Base-by-base conservation (phyloP, 2,888 invertebrate species). In the Anoncus sp. region DNA sequence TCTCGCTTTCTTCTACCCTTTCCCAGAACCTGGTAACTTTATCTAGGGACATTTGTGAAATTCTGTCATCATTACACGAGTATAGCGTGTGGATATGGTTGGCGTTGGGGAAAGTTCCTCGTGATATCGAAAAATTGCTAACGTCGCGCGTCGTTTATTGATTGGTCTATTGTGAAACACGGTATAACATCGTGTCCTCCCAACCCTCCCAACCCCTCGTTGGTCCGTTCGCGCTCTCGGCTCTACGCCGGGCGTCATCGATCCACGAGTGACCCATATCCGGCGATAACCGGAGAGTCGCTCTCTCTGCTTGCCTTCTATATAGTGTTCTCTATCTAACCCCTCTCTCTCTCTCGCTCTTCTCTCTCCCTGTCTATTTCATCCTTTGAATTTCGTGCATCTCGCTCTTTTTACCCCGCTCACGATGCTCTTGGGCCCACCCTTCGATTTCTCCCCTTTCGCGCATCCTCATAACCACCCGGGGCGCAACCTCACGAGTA, bases 251-350 rank as follows among this genome's bases (percentile, higher is more conserved):
- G 85, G 85, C 87, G 87, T 86, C 85, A 90, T 90, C 90, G 90
- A 90, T 90, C 90, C 88, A 83, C 81, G 86, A 89, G 88, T 90
- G 90, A 90, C 90, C 90, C 88, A 90, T 89, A 90, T 90, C 90
- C 87, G 87, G 85, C 81, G 75, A 79, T 79, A 79, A 77, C 78
- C 71, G 70, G 76, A 77, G 77, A 80, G 78, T 74, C 77, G 77
- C 62, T 72, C 57, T 73, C 55, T 31, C 71, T 35, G 38, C 65
- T 60, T 20, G 66, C 51, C 59, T 51, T 63, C 57, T 31, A 27
- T 70, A n/a, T n/a, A n/a, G n/a, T n/a, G n/a, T n/a, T n/a, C n/a
- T n/a, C 79, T 73, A 67, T 53, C 77, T 35, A 31, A 45, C 43
- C 55, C 14, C 53, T 43, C 66, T 18, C 66, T n/a, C 40, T 49